phyloP scores from a whole-genome alignment of 2,888 invertebrate genomes.

The Sminthurinus aureus region DNA sequence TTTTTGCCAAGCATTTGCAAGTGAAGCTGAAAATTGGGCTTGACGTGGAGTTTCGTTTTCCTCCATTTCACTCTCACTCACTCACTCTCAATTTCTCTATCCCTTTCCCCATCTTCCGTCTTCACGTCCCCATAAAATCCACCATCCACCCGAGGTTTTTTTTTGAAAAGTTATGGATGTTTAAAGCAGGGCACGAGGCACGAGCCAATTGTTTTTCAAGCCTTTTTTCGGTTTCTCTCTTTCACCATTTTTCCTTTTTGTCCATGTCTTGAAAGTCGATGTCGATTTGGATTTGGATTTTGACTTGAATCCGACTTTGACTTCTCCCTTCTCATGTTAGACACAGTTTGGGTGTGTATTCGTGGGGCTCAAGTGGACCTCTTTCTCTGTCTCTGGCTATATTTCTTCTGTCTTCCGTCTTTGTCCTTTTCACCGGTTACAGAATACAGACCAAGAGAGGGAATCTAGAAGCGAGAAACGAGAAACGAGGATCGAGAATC shows the following conservation, averaged over 20 bases:
- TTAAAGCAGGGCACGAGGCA: slow-evolving; percentile 43
- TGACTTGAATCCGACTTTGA: neutral
- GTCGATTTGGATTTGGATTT: neutral
- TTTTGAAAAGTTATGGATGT: slow-evolving; percentile 14
- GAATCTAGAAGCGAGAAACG: no score
- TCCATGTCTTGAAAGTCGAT: neutral
- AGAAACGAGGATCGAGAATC: no score
- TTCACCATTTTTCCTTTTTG: slow-evolving; percentile 12
- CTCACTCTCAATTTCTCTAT: slow-evolving; percentile 5
- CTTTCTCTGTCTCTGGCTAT: neutral
- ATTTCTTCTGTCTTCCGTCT: neutral
- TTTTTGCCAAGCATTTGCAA: slow-evolving; percentile 49
- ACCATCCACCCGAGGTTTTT: slow-evolving; percentile 11
- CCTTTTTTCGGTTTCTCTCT: slow-evolving; percentile 17
- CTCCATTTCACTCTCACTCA: slow-evolving; percentile 16
- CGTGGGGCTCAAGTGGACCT: neutral
- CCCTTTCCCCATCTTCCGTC: slow-evolving; percentile 7
- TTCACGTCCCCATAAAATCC: slow-evolving; percentile 26
- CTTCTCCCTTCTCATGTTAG: slow-evolving; percentile 26
- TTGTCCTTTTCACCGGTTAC: neutral
- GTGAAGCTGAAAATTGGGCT: slow-evolving; percentile 52
- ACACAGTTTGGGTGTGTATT: slow-evolving; percentile 32
- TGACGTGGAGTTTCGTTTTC: slow-evolving; percentile 42
- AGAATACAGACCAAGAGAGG: neutral
- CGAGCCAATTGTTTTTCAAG: slow-evolving; percentile 44